phyloP scores from a whole-genome alignment of 2,113 vertebrate genomes.

The Prolemur simus region DNA sequence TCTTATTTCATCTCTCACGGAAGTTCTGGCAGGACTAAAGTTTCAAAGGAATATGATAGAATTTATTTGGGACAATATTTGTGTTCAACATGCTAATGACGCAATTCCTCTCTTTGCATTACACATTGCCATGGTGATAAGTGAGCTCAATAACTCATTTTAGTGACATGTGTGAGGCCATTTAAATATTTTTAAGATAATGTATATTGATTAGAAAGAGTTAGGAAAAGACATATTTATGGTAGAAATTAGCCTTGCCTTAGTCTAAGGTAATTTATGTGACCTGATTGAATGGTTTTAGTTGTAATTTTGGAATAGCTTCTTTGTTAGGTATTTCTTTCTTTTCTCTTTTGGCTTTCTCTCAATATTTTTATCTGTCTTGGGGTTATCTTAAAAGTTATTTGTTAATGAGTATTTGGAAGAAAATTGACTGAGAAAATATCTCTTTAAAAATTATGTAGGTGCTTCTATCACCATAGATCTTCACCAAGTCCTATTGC shows the following conservation, averaged over 20 bases:
- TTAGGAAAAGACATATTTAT: constrained; percentile 23
- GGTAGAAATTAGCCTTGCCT: constrained; percentile 38
- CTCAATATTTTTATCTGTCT: constrained; percentile 14
- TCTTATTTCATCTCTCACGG: constrained; percentile 31
- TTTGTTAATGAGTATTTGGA: background rate
- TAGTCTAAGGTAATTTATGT: constrained; percentile 44
- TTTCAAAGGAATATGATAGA: constrained; percentile 7
- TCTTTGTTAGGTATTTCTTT: background rate
- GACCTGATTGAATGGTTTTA: background rate
- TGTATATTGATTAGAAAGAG: constrained; percentile 21
- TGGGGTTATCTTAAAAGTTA: constrained; percentile 10
- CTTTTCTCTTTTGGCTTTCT: background rate
- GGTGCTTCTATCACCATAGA: background rate
- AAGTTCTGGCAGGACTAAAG: background rate
- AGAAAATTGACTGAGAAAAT: background rate
- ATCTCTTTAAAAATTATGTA: constrained; percentile 40
- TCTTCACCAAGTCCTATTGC: background rate
- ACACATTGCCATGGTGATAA: background rate
- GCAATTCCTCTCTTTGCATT: background rate
- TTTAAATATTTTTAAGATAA: constrained; percentile 53
- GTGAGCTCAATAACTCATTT: background rate
- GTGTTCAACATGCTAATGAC: background rate
- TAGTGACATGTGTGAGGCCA: background rate
- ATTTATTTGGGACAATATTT: constrained; percentile 16
- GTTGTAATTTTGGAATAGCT: background rate